phyloP scores from a whole-genome alignment of 2,888 invertebrate genomes.

The Cataglyphis albicans region DNA sequence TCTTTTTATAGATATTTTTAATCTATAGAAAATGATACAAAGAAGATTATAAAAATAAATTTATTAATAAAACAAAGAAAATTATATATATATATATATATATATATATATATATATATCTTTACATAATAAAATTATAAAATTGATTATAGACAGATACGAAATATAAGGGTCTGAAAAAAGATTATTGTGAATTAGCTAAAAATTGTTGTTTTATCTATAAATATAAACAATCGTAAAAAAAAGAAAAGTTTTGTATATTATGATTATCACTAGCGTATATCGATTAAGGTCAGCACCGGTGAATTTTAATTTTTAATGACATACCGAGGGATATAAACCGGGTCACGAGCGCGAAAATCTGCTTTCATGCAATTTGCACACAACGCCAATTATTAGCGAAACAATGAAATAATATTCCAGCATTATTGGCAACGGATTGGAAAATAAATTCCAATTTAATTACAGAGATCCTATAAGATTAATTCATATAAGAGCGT shows the following conservation, averaged over 20 bases:
- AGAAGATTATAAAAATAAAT: background rate
- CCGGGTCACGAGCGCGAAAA: slow-evolving; percentile 19
- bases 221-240: background rate
- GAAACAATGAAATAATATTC: slow-evolving; percentile 54
- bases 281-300: background rate
- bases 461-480: slow-evolving; percentile 31
- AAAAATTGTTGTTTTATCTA: background rate
- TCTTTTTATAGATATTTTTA: background rate
- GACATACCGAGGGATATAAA: slow-evolving; percentile 37
- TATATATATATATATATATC: too few relatives aligned
- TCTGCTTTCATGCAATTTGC: slow-evolving; percentile 44
- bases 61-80: background rate
- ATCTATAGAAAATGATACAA: background rate
- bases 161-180: background rate
- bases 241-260: background rate
- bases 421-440: slow-evolving; percentile 28
- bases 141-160: background rate
- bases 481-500: slow-evolving; percentile 8
- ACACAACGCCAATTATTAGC: slow-evolving; percentile 43
- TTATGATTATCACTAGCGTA: slow-evolving; percentile 12
- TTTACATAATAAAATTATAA: background rate
- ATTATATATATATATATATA: too few relatives aligned
- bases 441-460: slow-evolving; percentile 51
- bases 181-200: background rate
- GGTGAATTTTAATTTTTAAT: slow-evolving; percentile 45